Conservation (phyloP, 2,797 vertebrate species). For the Chloroceryle amazona region DNA sequence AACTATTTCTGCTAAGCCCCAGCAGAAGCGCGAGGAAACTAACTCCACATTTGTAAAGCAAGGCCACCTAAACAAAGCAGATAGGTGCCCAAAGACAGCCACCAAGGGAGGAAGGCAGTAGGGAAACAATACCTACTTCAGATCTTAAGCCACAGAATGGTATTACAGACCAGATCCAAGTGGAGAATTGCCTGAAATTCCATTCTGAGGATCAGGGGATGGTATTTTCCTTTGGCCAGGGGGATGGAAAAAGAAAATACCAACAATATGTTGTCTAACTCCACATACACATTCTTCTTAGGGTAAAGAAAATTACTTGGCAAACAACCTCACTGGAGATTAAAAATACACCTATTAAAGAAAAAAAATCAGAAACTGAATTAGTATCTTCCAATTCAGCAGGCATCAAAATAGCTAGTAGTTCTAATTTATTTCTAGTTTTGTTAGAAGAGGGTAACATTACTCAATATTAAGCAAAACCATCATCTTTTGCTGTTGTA, state of each 20-base stretch:
- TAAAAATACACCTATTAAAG: neutral
- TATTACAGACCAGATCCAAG: neutral
- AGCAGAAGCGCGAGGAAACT: neutral
- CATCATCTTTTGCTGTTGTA: neutral
- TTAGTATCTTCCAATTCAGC: neutral
- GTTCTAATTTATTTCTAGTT: neutral
- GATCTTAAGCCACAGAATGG: neutral
- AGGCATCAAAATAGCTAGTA: neutral
- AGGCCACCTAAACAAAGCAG: neutral
- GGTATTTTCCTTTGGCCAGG: neutral
- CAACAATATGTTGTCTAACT: neutral
- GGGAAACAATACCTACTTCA: neutral
- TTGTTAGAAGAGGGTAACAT: neutral
- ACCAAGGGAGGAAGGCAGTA: neutral
- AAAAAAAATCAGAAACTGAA: neutral
- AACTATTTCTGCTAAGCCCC: neutral
- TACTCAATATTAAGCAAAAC: neutral
- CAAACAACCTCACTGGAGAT: neutral
- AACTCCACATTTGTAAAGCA: neutral
- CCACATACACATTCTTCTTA: accelerated
- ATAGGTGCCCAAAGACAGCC: neutral
- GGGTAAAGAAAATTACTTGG: neutral
- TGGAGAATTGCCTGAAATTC: neutral
- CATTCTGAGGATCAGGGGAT: neutral
- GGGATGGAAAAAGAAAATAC: neutral